Conservation (phyloP, 2,113 vertebrate species). For the Cavia porcellus region DNA sequence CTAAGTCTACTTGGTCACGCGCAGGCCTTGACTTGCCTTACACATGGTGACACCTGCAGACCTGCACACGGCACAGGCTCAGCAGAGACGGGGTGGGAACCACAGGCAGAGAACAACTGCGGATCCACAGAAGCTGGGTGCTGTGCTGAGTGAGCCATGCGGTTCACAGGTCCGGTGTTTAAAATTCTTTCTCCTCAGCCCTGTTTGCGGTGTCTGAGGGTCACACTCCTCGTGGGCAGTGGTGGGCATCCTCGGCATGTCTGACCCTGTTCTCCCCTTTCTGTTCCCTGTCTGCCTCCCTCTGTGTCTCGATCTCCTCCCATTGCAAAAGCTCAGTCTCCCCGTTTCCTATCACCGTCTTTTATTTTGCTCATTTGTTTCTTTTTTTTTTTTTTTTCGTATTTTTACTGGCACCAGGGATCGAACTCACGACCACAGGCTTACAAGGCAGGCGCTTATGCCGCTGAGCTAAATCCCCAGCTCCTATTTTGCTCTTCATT, state of each 20-base stretch:
- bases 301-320: not conserved
- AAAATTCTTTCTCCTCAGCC: not conserved
- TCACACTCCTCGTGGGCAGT: not conserved
- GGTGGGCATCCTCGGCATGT: fast-evolving
- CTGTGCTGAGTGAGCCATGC: not conserved
- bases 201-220: fast-evolving
- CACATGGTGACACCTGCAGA: not conserved
- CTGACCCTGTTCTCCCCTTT: not conserved
- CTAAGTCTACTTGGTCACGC: not conserved
- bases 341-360: not conserved
- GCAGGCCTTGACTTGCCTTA: not conserved
- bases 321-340: not conserved
- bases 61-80: not conserved
- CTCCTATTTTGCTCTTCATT: not conserved
- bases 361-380: not conserved
- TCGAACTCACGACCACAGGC: too few relatives aligned
- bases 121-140: fast-evolving
- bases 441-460: too few relatives aligned
- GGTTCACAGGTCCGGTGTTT: not conserved
- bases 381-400: too few relatives aligned
- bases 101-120: not conserved
- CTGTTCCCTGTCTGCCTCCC: not conserved
- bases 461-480: too few relatives aligned
- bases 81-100: fast-evolving
- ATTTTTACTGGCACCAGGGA: too few relatives aligned